Evolutionary conservation across 2,113 vertebrate species (phyloP).

Genomic region (Nannobrachium achirus): DNA sequence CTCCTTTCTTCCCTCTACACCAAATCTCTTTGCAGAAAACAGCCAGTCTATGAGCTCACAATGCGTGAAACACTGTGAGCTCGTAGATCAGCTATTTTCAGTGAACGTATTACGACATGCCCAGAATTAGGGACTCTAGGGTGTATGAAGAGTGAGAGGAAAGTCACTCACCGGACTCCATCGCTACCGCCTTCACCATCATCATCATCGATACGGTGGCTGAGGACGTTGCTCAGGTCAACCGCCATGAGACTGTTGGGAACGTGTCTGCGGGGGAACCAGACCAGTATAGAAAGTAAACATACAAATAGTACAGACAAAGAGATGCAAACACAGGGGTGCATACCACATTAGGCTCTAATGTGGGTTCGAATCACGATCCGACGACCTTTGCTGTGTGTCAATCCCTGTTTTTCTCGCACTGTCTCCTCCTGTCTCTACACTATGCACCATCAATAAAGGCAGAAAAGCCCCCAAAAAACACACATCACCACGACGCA

Average conservation of each 20-base stretch:
- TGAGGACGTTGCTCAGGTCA: conserved; percentile 84
- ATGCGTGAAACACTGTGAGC: too few relatives aligned
- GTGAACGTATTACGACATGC: too few relatives aligned
- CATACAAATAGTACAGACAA: conserved; percentile 1
- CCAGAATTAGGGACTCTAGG: too few relatives aligned
- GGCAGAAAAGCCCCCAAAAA: not conserved
- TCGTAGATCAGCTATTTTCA: too few relatives aligned
- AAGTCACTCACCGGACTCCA: conserved; percentile 79
- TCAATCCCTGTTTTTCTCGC: too few relatives aligned
- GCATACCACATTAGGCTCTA: conserved; percentile 1
- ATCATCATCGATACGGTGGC: conserved; percentile 79
- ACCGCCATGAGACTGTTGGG: conserved; percentile 84
- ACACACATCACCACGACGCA: conserved; percentile 44
- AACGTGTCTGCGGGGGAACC: conserved; percentile 75
- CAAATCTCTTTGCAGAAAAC: too few relatives aligned
- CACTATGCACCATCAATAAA: too few relatives aligned
- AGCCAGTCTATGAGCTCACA: too few relatives aligned
- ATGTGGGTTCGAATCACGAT: too few relatives aligned
- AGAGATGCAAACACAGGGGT: not conserved
- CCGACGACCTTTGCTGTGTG: too few relatives aligned
- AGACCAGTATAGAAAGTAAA: not conserved
- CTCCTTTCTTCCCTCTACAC: too few relatives aligned
- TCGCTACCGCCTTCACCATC: conserved; percentile 29
- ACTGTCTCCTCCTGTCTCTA: too few relatives aligned
- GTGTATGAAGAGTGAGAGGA: not conserved